Percentiles rank a stretch among this genome's conserved stretches.
Evolutionary conservation across 2,797 vertebrate species (phyloP).

Genomic region (Phrynocephalus forsythii): DNA sequence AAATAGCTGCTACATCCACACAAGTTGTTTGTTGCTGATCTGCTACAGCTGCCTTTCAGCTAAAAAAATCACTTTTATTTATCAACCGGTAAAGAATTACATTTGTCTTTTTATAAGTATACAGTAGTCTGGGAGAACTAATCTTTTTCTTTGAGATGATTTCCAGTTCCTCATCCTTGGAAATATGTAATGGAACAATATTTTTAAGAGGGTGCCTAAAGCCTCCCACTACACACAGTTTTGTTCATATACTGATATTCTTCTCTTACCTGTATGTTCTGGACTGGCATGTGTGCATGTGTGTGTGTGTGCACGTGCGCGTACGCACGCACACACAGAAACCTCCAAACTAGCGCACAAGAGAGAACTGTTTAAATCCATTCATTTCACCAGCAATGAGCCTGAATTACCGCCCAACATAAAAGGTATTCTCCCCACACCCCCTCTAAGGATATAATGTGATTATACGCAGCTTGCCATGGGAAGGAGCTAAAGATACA

Average conservation of each 20-base stretch:
- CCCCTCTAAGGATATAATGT: background rate
- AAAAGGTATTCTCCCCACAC: background rate
- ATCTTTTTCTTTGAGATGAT: background rate
- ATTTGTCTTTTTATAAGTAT: no score
- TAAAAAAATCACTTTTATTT: no score
- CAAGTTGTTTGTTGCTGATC: no score
- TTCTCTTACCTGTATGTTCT: no score
- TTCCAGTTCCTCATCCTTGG: no score
- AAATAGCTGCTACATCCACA: no score
- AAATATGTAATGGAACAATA: background rate
- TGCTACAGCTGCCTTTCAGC: no score
- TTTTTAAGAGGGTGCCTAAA: background rate
- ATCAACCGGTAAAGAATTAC: no score
- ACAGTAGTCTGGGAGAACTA: background rate
- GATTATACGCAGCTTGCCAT: background rate
- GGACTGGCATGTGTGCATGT: background rate
- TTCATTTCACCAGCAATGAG: background rate
- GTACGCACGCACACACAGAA: no score
- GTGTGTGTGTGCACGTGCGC: no score
- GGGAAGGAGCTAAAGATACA: background rate
- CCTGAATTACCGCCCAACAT: background rate
- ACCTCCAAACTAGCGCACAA: no score
- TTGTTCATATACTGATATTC: background rate
- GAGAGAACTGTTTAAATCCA: background rate
- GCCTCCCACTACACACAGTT: background rate